A percentile compares a stretch with the other conserved stretches of the same genome.
phyloP scores from a whole-genome alignment of 2,888 invertebrate species.

The Priocnemis perturbator region DNA sequence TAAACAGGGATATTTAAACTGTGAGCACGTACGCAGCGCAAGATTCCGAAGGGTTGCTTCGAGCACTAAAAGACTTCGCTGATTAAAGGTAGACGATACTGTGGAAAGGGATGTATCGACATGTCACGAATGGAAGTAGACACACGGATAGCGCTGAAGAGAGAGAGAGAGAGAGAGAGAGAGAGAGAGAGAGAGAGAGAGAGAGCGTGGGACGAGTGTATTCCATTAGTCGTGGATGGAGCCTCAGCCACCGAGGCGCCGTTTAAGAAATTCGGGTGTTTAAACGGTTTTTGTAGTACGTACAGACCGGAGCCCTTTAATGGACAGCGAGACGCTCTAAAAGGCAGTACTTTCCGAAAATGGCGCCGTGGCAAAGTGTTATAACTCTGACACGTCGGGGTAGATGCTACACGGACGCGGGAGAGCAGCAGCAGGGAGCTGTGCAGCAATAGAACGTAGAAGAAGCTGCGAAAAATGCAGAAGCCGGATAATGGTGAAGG shows the following conservation, averaged over 20 bases:
- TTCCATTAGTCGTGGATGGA: constrained; percentile 1
- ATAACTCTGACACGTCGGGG: constrained; percentile 38
- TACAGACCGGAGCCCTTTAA: constrained; percentile 39
- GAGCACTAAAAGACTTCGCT: too few relatives aligned
- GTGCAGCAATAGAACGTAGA: constrained; percentile 11
- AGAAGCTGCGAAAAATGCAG: constrained; percentile 42
- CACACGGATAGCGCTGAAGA: neutral
- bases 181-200: constrained; percentile 3
- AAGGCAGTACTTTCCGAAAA: constrained; percentile 51
- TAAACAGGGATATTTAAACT: too few relatives aligned
- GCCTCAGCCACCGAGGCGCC: neutral
- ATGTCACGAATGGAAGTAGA: too few relatives aligned
- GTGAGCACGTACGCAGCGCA: too few relatives aligned
- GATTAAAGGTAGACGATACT: too few relatives aligned
- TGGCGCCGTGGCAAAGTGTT: constrained; percentile 38
- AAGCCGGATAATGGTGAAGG: constrained; percentile 44
- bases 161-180: neutral
- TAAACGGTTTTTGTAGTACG: constrained; percentile 37
- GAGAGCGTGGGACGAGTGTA: neutral
- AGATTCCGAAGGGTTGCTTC: too few relatives aligned
- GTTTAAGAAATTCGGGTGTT: constrained; percentile 39
- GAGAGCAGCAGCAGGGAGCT: constrained; percentile 22
- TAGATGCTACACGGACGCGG: constrained; percentile 20
- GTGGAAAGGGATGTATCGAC: too few relatives aligned
- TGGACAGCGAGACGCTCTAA: constrained; percentile 46